phyloP scores from a whole-genome alignment of 2,797 vertebrate genomes.

The Pempheris klunzingeri region DNA sequence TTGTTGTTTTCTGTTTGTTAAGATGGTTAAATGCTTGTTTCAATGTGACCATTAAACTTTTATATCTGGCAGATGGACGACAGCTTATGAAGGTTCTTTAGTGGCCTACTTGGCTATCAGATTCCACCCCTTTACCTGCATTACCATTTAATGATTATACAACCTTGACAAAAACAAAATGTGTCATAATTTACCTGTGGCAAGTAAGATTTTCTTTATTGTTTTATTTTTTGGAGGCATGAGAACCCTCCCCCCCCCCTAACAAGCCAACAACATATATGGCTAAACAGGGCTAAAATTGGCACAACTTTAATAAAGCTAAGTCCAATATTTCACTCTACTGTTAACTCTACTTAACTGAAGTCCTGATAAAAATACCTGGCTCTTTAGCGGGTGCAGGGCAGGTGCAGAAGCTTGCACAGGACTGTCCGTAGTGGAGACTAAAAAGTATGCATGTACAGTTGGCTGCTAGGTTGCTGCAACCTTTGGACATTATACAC shows the following conservation, averaged over 20 bases:
- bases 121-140: neutral
- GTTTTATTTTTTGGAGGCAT: neutral
- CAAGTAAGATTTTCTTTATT: neutral
- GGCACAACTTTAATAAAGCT: neutral
- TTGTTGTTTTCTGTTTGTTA: conserved; percentile 12
- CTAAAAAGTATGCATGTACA: neutral
- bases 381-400: neutral
- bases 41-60: conserved; percentile 19
- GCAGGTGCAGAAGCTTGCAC: neutral
- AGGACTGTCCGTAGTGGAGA: too few relatives aligned
- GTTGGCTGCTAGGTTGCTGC: too few relatives aligned
- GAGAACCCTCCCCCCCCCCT: neutral
- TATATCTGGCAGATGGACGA: neutral
- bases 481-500: neutral
- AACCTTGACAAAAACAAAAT: neutral
- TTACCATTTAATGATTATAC: neutral
- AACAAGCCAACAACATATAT: neutral
- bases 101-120: neutral
- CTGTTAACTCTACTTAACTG: neutral
- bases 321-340: neutral
- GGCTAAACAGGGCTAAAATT: neutral
- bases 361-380: neutral
- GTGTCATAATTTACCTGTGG: neutral
- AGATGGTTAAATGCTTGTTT: neutral
- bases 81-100: neutral